These are phyloP conservation scores for Centrocercus urophasianus DNA, from an alignment of 2,113 vertebrate genomes.

Conservation along the genomic window DNA sequence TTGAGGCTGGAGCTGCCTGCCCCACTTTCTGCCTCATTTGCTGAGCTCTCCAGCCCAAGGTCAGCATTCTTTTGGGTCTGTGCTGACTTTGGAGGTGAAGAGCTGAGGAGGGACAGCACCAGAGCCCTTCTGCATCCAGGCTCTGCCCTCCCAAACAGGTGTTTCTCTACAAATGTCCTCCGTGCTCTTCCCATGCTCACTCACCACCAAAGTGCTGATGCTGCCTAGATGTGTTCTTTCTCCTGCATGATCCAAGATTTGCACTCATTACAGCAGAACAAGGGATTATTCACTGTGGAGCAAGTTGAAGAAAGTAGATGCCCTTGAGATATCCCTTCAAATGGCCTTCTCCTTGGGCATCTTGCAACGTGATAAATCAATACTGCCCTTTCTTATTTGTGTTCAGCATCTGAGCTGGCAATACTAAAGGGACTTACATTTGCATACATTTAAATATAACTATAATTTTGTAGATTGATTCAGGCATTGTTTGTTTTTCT, in stretches of 20 bases:
- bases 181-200: not conserved
- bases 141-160: not conserved
- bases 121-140: not conserved
- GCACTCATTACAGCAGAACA: not conserved
- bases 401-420: not conserved
- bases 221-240: not conserved
- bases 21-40: not conserved
- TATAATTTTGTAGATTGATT: not conserved
- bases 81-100: not conserved
- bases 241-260: not conserved
- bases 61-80: not conserved
- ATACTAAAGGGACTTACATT: constrained; percentile 5
- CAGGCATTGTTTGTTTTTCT: not conserved
- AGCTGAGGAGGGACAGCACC: not conserved
- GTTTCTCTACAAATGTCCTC: not conserved
- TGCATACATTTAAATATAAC: not conserved
- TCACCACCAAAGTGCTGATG: not conserved
- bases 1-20: not conserved
- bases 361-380: not conserved
- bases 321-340: not conserved
- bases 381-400: not conserved
- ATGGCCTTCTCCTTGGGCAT: not conserved
- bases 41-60: not conserved
- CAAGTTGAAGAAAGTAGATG: not conserved
- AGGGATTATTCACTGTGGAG: not conserved